phyloP scores from a whole-genome alignment of 2,113 vertebrate species.

The Podiceps cristatus region DNA sequence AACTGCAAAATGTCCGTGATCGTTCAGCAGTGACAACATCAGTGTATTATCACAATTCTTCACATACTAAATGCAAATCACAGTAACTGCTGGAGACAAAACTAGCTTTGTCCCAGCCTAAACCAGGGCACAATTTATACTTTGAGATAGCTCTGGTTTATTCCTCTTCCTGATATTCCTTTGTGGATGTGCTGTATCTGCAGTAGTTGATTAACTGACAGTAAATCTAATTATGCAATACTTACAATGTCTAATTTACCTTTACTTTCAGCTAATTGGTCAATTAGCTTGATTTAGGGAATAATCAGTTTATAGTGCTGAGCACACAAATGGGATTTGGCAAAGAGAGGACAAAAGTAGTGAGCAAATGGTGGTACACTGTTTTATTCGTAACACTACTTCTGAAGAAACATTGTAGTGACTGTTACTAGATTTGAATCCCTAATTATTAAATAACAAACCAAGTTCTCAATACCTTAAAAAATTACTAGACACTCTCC shows the following conservation, averaged over 20 bases:
- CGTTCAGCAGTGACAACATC: too few relatives aligned
- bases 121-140: background rate
- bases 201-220: slow-evolving; percentile 52
- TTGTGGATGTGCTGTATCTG: slow-evolving; percentile 36
- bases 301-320: slow-evolving; percentile 58
- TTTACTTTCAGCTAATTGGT: slow-evolving; percentile 65
- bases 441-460: background rate
- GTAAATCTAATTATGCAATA: slow-evolving; percentile 58
- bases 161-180: background rate
- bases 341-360: background rate
- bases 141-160: background rate
- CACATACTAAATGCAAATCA: too few relatives aligned
- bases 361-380: background rate
- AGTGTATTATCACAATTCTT: too few relatives aligned
- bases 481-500: background rate
- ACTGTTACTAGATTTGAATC: background rate
- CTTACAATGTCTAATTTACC: slow-evolving; percentile 64
- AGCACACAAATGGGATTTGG: slow-evolving; percentile 19
- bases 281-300: slow-evolving; percentile 51
- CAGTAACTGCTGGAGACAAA: too few relatives aligned
- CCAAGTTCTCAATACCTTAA: background rate
- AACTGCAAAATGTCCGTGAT: too few relatives aligned
- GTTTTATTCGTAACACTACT: background rate
- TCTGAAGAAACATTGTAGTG: background rate
- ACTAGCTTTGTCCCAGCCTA: too few relatives aligned